Conservation (phyloP, 2,888 invertebrate genomes). For the Rhabditophanes sp. region DNA sequence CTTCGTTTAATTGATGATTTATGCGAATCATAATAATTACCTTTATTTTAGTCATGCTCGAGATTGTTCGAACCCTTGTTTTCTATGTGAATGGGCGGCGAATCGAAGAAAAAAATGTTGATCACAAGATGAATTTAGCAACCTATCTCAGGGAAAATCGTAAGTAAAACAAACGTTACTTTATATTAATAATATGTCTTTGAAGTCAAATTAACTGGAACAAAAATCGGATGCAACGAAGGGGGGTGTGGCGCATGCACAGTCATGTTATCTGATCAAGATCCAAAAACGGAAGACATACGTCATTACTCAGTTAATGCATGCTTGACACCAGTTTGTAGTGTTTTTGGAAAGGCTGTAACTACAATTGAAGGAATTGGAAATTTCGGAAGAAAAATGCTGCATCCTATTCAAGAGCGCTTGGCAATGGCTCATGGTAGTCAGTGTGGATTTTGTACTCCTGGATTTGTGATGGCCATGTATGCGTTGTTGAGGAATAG, state of each 20-base stretch:
- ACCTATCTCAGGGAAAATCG: constrained; percentile 30
- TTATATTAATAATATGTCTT: constrained; percentile 1
- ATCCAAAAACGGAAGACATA: constrained; percentile 16
- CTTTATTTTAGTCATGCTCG: too few relatives aligned
- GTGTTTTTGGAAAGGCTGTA: constrained; percentile 70
- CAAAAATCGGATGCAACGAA: constrained; percentile 47
- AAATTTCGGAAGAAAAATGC: constrained; percentile 54
- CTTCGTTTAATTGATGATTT: too few relatives aligned
- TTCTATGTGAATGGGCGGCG: constrained; percentile 38
- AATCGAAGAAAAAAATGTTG: constrained; percentile 26
- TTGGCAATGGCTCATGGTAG: constrained; percentile 61
- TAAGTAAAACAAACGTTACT: constrained; percentile 8
- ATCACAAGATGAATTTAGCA: constrained; percentile 34
- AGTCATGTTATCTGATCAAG: constrained; percentile 42
- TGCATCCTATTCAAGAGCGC: constrained; percentile 63
- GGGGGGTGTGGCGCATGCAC: constrained; percentile 49
- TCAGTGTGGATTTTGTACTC: constrained; percentile 86
- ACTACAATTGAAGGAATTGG: constrained; percentile 87
- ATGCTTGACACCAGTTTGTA: constrained; percentile 69
- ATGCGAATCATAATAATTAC: too few relatives aligned
- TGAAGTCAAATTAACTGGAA: constrained; percentile 34
- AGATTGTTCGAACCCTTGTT: constrained; percentile 18
- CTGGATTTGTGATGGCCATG: constrained; percentile 90
- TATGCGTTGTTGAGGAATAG: constrained; percentile 65
- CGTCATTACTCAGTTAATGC: constrained; percentile 57